Conservation (phyloP, 2,113 vertebrate genomes). For the Heloderma charlesbogerti region DNA sequence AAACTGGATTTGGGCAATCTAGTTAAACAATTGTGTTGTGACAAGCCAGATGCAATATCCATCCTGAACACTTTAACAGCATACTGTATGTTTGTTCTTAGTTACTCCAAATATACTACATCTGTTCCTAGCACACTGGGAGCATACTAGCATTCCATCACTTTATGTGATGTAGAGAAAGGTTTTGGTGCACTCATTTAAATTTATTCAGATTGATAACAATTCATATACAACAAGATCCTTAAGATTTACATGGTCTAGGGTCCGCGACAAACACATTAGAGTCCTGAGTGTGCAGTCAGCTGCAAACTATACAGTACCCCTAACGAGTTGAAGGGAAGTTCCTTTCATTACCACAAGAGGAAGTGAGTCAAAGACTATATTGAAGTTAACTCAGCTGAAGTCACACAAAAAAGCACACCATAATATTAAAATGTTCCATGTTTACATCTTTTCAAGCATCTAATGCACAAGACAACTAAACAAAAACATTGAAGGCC, state of each 20-base stretch:
- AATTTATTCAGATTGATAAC: not conserved
- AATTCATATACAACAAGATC: not conserved
- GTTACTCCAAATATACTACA: not conserved
- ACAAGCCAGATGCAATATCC: too few relatives aligned
- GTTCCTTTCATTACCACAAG: not conserved
- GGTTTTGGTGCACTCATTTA: not conserved
- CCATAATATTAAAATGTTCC: not conserved
- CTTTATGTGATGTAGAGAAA: not conserved
- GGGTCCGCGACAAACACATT: not conserved
- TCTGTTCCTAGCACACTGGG: not conserved
- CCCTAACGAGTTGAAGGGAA: not conserved
- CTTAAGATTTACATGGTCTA: not conserved
- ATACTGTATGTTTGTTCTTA: not conserved
- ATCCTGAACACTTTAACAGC: not conserved
- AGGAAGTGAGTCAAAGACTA: conserved; percentile 5
- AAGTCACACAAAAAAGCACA: not conserved
- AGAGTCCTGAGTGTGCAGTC: not conserved
- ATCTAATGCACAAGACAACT: not conserved
- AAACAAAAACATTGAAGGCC: not conserved
- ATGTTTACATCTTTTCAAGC: not conserved
- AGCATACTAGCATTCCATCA: not conserved
- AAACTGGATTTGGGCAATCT: not conserved
- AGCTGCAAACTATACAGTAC: not conserved
- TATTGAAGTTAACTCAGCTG: not conserved
- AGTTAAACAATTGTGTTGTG: not conserved